phyloP scores from a whole-genome alignment of 1,140 invertebrate genomes.

The Cardiocondyla obscurior region DNA sequence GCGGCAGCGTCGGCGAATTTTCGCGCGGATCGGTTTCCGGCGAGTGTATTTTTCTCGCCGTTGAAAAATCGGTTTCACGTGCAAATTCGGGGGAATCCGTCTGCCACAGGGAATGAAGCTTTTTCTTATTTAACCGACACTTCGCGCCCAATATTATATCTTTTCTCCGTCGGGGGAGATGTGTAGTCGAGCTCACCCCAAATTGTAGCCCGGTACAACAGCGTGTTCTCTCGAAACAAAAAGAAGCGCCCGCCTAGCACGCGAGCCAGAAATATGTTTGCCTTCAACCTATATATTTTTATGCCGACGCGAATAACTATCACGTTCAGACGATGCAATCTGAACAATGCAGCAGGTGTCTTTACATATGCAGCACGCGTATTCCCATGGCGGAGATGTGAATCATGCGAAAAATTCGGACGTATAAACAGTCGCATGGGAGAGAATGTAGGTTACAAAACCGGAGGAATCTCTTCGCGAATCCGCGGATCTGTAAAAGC shows the following conservation, averaged over 20 bases:
- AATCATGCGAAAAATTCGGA: conserved; percentile 49
- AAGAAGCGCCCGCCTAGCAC: background rate
- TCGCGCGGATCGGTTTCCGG: conserved; percentile 43
- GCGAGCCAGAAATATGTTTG: conserved; percentile 46
- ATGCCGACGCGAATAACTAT: conserved; percentile 42
- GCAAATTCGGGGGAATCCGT: conserved; percentile 45
- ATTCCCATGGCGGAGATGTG: conserved; percentile 29
- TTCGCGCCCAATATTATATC: conserved; percentile 52
- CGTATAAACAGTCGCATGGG: conserved; percentile 18
- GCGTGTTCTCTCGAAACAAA: conserved; percentile 13
- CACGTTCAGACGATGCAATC: conserved; percentile 51
- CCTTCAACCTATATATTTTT: conserved; percentile 50
- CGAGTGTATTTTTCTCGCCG: conserved; percentile 44
- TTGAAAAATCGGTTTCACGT: conserved; percentile 50
- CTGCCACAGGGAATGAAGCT: conserved; percentile 22
- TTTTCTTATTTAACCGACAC: conserved; percentile 57
- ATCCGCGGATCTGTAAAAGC: background rate
- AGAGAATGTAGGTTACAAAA: conserved; percentile 32
- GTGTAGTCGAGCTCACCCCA: conserved; percentile 29
- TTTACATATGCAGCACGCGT: conserved; percentile 42
- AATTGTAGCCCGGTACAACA: conserved; percentile 33
- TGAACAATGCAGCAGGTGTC: conserved; percentile 56
- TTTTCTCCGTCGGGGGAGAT: conserved; percentile 35
- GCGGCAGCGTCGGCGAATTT: conserved; percentile 37
- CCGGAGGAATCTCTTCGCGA: background rate